A percentile compares a stretch with the other conserved stretches of the same genome.
Conservation (phyloP, 2,888 invertebrate species). For the Itoplectis maculator region DNA sequence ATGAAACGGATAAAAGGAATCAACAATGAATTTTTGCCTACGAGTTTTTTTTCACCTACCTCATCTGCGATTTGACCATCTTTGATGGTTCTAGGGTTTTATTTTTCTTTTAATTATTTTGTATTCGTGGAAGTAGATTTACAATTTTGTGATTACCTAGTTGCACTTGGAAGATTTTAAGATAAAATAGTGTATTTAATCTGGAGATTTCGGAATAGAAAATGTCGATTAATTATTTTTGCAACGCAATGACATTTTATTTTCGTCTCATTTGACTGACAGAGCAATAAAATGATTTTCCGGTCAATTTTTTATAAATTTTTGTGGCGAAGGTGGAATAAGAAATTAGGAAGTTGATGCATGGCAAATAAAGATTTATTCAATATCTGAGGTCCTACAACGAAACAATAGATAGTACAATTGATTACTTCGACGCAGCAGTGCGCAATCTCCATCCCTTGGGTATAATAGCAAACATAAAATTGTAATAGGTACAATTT, state of each 20-base stretch:
- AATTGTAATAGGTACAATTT: background rate
- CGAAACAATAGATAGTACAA: conserved; percentile 39
- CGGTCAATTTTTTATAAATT: background rate
- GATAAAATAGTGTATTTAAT: no score
- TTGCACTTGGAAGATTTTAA: no score
- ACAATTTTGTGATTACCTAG: no score
- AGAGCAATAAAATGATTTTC: no score
- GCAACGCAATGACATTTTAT: no score
- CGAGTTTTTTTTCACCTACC: background rate
- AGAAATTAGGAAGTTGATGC: no score
- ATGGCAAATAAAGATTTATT: conserved; percentile 39
- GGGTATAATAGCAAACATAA: background rate
- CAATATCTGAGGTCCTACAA: conserved; percentile 37
- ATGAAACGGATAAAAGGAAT: conserved; percentile 45
- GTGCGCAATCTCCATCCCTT: background rate
- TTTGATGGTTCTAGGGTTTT: no score
- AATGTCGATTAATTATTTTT: no score
- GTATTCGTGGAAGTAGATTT: no score
- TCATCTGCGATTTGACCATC: background rate
- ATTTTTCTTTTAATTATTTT: no score
- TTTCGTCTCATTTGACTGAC: no score
- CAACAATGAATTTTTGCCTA: conserved; percentile 40
- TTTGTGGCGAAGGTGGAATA: background rate
- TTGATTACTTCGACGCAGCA: conserved; percentile 1
- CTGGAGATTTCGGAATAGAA: no score